Percentiles rank a stretch among this genome's conserved stretches.
These are phyloP conservation scores for Alcedo quadribrachys DNA, from an alignment of 2,797 vertebrate species.

Conservation along the genomic window DNA sequence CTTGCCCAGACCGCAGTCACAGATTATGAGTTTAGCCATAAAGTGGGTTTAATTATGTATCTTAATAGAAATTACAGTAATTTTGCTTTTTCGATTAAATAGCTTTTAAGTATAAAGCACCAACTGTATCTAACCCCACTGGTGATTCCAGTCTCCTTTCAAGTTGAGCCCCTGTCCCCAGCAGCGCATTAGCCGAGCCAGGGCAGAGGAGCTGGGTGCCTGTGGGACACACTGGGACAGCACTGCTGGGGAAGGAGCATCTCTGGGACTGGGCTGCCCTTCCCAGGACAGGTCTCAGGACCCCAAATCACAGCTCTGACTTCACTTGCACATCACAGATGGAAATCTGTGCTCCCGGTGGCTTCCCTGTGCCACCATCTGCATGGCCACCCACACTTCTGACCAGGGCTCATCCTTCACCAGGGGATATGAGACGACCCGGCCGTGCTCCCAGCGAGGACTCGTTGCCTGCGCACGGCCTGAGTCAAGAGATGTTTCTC, in stretches of 20 bases:
- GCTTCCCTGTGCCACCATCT: accelerated
- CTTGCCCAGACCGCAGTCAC: not conserved
- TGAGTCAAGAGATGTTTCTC: not conserved
- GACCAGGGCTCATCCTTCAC: no score
- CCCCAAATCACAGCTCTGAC: not conserved
- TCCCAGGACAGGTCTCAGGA: not conserved
- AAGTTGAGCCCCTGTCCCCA: not conserved
- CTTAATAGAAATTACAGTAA: slow-evolving; percentile 55
- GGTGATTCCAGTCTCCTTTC: slow-evolving; percentile 61
- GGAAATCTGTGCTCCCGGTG: accelerated
- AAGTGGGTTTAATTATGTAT: not conserved
- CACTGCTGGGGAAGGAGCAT: accelerated
- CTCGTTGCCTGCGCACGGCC: accelerated
- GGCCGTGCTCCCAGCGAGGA: not conserved
- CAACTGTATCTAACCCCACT: slow-evolving; percentile 36
- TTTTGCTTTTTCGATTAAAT: slow-evolving; percentile 63
- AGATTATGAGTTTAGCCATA: not conserved
- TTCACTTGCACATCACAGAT: accelerated
- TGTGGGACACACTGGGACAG: accelerated
- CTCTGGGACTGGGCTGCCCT: not conserved
- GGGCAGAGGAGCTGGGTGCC: not conserved
- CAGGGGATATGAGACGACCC: not conserved
- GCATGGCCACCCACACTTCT: accelerated
- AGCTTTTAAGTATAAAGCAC: slow-evolving; percentile 46
- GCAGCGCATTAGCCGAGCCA: not conserved